Conservation (phyloP, 2,113 vertebrate genomes). For the Zapus hudsonius region DNA sequence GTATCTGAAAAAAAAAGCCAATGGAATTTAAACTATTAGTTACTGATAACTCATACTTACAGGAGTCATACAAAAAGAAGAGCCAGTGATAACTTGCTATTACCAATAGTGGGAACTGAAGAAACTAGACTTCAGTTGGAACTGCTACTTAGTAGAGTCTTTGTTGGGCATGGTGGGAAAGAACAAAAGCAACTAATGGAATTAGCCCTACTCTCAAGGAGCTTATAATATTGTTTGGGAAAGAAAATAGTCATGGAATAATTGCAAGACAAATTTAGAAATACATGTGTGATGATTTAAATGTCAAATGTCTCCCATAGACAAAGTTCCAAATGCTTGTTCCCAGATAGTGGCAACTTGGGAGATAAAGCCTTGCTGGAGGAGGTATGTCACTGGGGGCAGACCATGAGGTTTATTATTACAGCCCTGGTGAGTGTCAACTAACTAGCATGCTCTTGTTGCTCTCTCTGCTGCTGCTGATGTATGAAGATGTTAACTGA, state of each 20-base stretch:
- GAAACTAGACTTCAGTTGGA: constrained; percentile 48
- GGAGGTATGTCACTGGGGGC: no score
- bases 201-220: background rate
- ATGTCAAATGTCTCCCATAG: no score
- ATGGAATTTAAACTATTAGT: constrained; percentile 48
- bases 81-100: background rate
- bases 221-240: background rate
- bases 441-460: no score
- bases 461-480: no score
- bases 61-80: constrained; percentile 17
- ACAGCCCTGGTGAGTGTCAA: no score
- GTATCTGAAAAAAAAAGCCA: constrained; percentile 90
- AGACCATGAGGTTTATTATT: no score
- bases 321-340: no score
- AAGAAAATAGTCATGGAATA: constrained; percentile 55
- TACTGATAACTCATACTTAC: constrained; percentile 1
- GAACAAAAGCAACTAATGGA: constrained; percentile 40
- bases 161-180: constrained; percentile 30
- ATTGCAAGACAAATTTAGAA: constrained; percentile 32
- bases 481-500: no score
- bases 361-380: no score
- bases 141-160: constrained; percentile 39
- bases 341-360: no score
- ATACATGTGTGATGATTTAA: no score
- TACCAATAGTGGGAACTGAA: constrained; percentile 40